Evolutionary conservation across 2,797 vertebrate species (phyloP), one percentile per base, ranked within the genome.

Genomic region (Girardinus metallicus): DNA sequence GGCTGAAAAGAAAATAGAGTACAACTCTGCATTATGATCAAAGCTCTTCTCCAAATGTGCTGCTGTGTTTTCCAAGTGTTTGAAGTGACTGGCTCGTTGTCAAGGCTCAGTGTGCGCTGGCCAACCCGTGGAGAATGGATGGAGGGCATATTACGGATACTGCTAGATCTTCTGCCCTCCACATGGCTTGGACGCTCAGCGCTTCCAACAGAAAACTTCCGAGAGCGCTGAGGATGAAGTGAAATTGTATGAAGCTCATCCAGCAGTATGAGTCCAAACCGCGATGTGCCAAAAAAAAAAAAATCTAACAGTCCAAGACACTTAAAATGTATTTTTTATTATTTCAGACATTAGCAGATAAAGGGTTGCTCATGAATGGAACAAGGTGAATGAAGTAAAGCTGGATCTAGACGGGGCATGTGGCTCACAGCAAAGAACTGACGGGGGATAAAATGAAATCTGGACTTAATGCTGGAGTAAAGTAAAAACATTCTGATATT

Each of bases 1-100:
- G 85, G 79, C 78, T 79, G 86, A 76, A 84, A 84, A 73, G 77
- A 76, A 83, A 73, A 84, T 73, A 88, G 76, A 62, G 81, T 80
- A 85, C 66, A 10, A 57, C 53, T 80, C 79, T 83, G 83, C 77
- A 85, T 13, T 80, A 74, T 86, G 92, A 95, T 95, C 94, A 95
- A 95, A 93, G 92, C 78, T 44, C 84, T 88, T 81, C 74, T 85
- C 73, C 75, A 81, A 87, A 91, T 78, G 57, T 77, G 79, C 90
- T 84, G 87, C 89, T 93, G 88, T 83, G 87, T 91, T 92, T 87
- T 88, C 84, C 78, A 73, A 91, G 78, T 87, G 93, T 95, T 95
- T 96, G 95, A 96, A 95, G 94, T 94, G 90, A 90, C 90, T 95
- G 95, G 94, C 93, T 85, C 73, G 10, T 64, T 85, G 89, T 94